phyloP scores from a whole-genome alignment of 2,888 invertebrate species.

The Auanema sp. region DNA sequence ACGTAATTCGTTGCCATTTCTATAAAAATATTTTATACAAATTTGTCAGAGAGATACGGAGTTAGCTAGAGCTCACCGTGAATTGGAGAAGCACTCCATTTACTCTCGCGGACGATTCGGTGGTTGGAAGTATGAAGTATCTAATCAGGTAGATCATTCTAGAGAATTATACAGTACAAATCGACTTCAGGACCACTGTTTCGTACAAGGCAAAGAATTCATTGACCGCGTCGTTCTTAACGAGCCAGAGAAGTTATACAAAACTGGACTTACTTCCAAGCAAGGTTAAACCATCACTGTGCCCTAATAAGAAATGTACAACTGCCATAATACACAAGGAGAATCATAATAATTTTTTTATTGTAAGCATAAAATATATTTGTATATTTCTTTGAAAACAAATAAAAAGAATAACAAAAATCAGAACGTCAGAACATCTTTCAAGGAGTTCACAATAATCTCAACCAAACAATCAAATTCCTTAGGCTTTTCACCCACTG shows the following conservation, averaged over 20 bases:
- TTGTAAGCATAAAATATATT: too few relatives aligned
- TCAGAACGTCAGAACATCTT: slow-evolving; percentile 20
- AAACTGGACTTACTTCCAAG: slow-evolving; percentile 33
- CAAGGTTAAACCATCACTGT: slow-evolving; percentile 11
- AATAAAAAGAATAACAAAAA: slow-evolving; percentile 4
- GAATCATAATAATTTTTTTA: too few relatives aligned
- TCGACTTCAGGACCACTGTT: slow-evolving; percentile 61
- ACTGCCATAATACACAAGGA: too few relatives aligned
- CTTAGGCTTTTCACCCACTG: slow-evolving; percentile 12
- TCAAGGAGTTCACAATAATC: slow-evolving; percentile 22
- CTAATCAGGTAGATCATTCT: slow-evolving; percentile 35
- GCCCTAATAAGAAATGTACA: too few relatives aligned
- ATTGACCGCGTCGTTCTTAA: slow-evolving; percentile 58
- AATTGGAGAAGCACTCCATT: slow-evolving; percentile 54
- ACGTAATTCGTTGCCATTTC: slow-evolving; percentile 25
- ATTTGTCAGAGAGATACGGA: slow-evolving; percentile 55
- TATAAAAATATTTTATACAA: neutral
- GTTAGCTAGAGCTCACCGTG: slow-evolving; percentile 56
- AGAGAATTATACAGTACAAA: slow-evolving; percentile 1
- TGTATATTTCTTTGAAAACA: neutral
- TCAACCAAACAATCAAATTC: slow-evolving; percentile 36
- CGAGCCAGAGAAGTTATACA: slow-evolving; percentile 60
- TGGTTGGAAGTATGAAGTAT: slow-evolving; percentile 60
- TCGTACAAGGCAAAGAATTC: slow-evolving; percentile 63
- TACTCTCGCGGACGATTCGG: slow-evolving; percentile 63